Conservation (phyloP, 1,140 invertebrate species). For the Nomia melanderi region DNA sequence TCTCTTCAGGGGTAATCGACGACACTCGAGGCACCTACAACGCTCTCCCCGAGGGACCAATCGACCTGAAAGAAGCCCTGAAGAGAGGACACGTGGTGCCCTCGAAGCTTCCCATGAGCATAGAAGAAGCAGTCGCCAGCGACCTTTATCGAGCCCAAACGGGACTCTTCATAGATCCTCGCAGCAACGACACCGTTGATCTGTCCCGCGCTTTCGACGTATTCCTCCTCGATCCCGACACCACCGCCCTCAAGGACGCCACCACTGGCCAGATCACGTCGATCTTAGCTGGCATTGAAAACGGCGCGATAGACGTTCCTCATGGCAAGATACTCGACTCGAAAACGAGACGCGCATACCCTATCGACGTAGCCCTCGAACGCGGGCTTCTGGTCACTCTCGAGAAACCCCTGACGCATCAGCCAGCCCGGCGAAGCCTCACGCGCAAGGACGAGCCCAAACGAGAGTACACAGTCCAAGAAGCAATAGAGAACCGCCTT, state of each 20-base stretch:
- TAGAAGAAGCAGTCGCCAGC: constrained; percentile 90
- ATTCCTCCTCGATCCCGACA: constrained; percentile 88
- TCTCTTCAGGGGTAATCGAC: constrained; percentile 88
- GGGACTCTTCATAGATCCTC: constrained; percentile 90
- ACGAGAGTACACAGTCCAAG: constrained; percentile 88
- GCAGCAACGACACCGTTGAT: constrained; percentile 86
- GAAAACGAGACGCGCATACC: constrained; percentile 87
- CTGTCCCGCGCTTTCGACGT: constrained; percentile 86
- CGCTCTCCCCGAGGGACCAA: constrained; percentile 63
- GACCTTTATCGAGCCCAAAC: constrained; percentile 88
- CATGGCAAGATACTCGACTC: constrained; percentile 90
- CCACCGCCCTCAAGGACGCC: constrained; percentile 89
- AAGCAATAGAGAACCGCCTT: constrained; percentile 89
- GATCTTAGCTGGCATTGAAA: constrained; percentile 87
- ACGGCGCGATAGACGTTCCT: constrained; percentile 88
- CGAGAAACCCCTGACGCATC: constrained; percentile 84
- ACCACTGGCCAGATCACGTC: constrained; percentile 87
- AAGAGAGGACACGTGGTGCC: constrained; percentile 88
- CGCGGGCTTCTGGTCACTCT: constrained; percentile 88
- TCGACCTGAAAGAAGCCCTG: constrained; percentile 87
- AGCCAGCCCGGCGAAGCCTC: constrained; percentile 51
- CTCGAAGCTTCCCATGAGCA: constrained; percentile 84
- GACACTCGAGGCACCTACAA: constrained; percentile 86
- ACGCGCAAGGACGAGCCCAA: constrained; percentile 30
- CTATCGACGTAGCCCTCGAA: constrained; percentile 88